phyloP scores from a whole-genome alignment of 2,888 invertebrate genomes.

The Itoplectis maculator region DNA sequence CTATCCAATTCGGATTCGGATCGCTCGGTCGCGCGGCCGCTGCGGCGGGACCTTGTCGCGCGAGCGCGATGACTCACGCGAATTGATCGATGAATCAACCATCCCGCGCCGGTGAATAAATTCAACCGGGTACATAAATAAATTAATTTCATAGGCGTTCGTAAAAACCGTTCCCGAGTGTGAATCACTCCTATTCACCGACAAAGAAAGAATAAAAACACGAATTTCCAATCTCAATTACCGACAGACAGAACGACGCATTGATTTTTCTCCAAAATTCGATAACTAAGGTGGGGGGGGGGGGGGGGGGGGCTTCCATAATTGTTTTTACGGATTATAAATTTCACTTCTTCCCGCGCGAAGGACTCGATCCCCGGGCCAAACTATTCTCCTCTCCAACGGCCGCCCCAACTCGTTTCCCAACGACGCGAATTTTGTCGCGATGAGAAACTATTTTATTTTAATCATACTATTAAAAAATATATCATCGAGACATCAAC shows the following conservation, averaged over 20 bases:
- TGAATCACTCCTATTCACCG: slow-evolving; percentile 1
- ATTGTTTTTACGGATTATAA: slow-evolving; percentile 84
- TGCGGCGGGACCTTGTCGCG: slow-evolving; percentile 2
- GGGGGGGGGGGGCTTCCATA: slow-evolving; percentile 77
- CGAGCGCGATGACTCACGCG: slow-evolving; percentile 52
- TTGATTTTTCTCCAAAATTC: no score
- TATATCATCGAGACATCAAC: no score
- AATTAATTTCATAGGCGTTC: background rate
- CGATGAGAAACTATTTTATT: no score
- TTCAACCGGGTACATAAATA: slow-evolving; percentile 2
- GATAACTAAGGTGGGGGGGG: no score
- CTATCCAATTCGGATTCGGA: slow-evolving; percentile 37
- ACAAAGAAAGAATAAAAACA: background rate
- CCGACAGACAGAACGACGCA: background rate
- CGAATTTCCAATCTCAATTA: background rate
- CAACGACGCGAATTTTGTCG: slow-evolving; percentile 1
- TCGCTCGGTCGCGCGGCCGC: no score
- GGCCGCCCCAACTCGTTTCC: slow-evolving; percentile 27
- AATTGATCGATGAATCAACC: slow-evolving; percentile 52
- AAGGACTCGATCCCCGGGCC: slow-evolving; percentile 33
- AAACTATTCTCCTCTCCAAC: slow-evolving; percentile 47
- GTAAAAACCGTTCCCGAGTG: background rate
- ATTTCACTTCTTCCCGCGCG: slow-evolving; percentile 76
- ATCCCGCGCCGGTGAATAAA: slow-evolving; percentile 8
- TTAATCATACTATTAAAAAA: no score